These are phyloP conservation scores for Agrilus biguttatus DNA, from an alignment of 2,888 invertebrate genomes.

Conservation along the genomic window DNA sequence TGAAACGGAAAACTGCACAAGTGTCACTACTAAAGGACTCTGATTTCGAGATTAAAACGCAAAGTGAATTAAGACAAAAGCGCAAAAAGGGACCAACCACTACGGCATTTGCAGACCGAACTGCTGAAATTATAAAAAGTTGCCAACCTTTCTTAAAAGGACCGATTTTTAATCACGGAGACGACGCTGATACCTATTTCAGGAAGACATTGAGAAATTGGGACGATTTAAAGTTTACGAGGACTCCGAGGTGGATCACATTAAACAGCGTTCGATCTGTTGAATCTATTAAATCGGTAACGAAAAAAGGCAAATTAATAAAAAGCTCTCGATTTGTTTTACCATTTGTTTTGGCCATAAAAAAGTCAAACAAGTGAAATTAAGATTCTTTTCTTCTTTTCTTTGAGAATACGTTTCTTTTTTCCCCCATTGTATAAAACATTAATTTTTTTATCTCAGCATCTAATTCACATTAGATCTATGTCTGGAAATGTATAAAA, in stretches of 20 bases:
- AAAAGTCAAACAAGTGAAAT: too few relatives aligned
- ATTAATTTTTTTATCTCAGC: too few relatives aligned
- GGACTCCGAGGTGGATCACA: conserved; percentile 1
- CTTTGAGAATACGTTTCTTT: too few relatives aligned
- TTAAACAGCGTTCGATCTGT: conserved; percentile 1
- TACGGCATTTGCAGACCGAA: conserved; percentile 8
- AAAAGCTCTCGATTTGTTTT: too few relatives aligned
- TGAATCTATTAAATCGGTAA: conserved; percentile 3
- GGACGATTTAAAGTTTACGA: conserved; percentile 19
- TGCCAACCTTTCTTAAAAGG: conserved; percentile 13
- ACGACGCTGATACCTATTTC: conserved; percentile 22
- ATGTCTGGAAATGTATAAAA: too few relatives aligned
- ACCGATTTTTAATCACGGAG: conserved; percentile 17
- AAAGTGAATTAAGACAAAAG: too few relatives aligned
- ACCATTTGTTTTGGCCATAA: too few relatives aligned
- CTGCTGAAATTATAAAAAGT: conserved; percentile 12
- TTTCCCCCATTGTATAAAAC: too few relatives aligned
- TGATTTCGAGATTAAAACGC: conserved; percentile 6
- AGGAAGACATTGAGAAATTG: conserved; percentile 23
- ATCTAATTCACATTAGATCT: too few relatives aligned
- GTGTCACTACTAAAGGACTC: conserved; percentile 4
- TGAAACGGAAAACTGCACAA: too few relatives aligned
- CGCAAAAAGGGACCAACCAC: too few relatives aligned
- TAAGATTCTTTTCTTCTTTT: background rate
- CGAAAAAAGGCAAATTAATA: too few relatives aligned